Base-by-base conservation (phyloP, 2,797 vertebrate genomes). In the Pantherophis vulpinus region DNA sequence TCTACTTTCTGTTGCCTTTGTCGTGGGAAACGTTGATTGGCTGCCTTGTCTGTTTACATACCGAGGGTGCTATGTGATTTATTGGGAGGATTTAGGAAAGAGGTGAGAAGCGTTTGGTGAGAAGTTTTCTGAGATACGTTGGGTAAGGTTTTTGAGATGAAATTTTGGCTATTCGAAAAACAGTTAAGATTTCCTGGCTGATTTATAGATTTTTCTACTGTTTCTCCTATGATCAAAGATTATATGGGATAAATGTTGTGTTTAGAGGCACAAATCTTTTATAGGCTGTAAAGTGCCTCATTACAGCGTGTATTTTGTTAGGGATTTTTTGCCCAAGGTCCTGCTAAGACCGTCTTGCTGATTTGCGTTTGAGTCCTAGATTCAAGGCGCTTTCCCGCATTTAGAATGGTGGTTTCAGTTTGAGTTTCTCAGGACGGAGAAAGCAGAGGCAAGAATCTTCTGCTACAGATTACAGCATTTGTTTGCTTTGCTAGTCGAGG, bases 71-170 rank as follows among this genome's bases (percentile, higher is more conserved):
- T 42, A 25, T 18, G 58, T 32, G 54, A 27, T 25, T 4, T 5
- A 37, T 27, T 8, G n/a, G 16, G n/a, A 25, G 32, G 25, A 9
- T 61, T 61, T n/a, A 86, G 37, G 9, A 3, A n/a, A 60, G 0
- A 1, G 60, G 10, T 1, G 51, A 5, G 63, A 23, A n/a, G 29
- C 18, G 1, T 4, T 12, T 54, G 60, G 12, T 2, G 59, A 5
- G n/a, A 23, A 4, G 10, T 20, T 58, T 29, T n/a, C 27, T 0
- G 12, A 10, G 18, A 7, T 16, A 11, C 12, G 6, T 2, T 6
- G 51, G 37, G 87, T 89, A 60, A 54, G 66, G 14, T 1, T n/a
- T 51, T 29, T 47, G 56, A 18, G 11, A 42, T 66, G 13, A n/a
- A 66, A 29, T n/a, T 32, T 32, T 16, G 2, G 12, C n/a, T 66